phyloP scores from a whole-genome alignment of 2,797 vertebrate genomes.

The Myotis findleyi region DNA sequence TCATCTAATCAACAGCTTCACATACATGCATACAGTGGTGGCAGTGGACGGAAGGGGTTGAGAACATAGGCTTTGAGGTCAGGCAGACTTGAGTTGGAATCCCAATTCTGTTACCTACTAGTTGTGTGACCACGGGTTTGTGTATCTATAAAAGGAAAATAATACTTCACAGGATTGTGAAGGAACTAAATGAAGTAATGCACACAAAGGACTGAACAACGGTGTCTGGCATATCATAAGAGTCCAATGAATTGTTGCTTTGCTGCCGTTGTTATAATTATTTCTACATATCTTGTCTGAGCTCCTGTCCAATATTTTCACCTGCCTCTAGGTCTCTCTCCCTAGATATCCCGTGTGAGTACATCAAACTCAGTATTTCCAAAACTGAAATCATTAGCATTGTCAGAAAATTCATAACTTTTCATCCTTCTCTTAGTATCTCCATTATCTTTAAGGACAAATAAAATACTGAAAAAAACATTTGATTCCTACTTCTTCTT shows the following conservation, averaged over 20 bases:
- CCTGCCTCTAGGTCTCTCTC: not conserved
- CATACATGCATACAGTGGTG: too few species aligned
- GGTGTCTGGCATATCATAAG: not conserved
- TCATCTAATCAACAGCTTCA: not conserved
- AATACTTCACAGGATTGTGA: not conserved
- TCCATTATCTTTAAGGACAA: slow-evolving; percentile 36
- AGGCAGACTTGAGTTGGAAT: not conserved
- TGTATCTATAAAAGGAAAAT: not conserved
- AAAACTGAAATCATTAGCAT: slow-evolving; percentile 17
- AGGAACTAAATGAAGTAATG: slow-evolving; percentile 28
- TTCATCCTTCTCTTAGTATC: not conserved
- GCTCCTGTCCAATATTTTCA: not conserved
- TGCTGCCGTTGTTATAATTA: not conserved
- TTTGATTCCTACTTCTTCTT: slow-evolving; percentile 24
- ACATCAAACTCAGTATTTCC: not conserved
- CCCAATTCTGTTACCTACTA: not conserved
- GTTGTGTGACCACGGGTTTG: not conserved
- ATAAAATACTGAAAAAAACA: slow-evolving; percentile 32
- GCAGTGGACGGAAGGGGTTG: not conserved
- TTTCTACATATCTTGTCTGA: not conserved
- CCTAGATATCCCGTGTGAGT: not conserved
- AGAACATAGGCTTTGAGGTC: slow-evolving; percentile 7
- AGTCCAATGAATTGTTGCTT: not conserved
- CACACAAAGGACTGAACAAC: not conserved
- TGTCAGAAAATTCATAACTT: not conserved